Evolutionary conservation across 2,888 invertebrate genomes (phyloP), one percentile per base, ranked within the genome.

Genomic region (Pristionchus exspectatus): DNA sequence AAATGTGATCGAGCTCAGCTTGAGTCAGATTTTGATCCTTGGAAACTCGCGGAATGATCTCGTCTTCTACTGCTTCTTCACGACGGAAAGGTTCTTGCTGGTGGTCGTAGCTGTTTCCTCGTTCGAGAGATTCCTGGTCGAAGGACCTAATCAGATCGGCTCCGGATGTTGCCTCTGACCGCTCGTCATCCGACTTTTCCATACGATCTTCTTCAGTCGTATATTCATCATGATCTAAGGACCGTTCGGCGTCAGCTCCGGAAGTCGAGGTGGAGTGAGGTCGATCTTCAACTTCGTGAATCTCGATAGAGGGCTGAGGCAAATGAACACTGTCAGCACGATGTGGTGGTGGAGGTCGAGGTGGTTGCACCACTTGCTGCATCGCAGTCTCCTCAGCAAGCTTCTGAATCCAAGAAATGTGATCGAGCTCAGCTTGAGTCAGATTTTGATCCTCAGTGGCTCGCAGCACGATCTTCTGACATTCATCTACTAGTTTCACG

Each of bases 1-100:
- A 91, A 77, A 91, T 91, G 86, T 91, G 91, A 38, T 91, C 92
- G 18, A 92, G 89, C 86, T 91, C 91, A n/a, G 91, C 91, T 89
- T 91, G 90, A n/a, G 91, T 91, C 56, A 92, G 54, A n/a, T 88
- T 90, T 14, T 88, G 87, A 66, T 90, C 89, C 38, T 91, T 90
- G 83, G 90, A 16, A n/a, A 50, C 54, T 72, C 24, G 14, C 16
- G 2, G 2, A 14, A 14, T 72, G 16, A 72, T 30, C 33, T 72
- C 72, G 10, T 72, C 30, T 14, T 72, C 30, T 14, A 72, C 33
- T 30, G 72, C 72, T 72, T 72, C 72, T 50, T 54, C 38, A 90
- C 92, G 54, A 24, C 50, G 50, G 54, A 81, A 50, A 18, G 81
- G 27, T 54, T 81, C 44, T 7, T n/a, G 81, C 12, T 81, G 81